Percentiles rank a stretch among this genome's conserved stretches.
phyloP scores from a whole-genome alignment of 1,140 invertebrate genomes.

The Tetragonula clypearis region DNA sequence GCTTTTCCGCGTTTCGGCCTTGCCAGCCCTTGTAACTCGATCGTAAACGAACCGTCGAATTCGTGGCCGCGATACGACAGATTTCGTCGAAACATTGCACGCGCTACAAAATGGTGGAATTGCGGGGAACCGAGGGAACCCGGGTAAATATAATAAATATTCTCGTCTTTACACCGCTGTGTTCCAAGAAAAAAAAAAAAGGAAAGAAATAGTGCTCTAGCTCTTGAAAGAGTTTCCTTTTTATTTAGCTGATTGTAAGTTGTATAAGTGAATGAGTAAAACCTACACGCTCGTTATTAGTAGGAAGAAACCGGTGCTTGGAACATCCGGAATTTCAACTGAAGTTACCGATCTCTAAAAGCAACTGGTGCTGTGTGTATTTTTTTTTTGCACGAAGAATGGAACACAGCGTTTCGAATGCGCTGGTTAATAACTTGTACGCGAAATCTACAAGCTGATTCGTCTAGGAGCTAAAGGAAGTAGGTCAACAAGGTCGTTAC shows the following conservation, averaged over 20 bases:
- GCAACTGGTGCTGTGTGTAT: too few relatives aligned
- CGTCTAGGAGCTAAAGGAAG: neutral
- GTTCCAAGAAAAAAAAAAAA: neutral
- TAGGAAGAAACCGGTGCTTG: too few relatives aligned
- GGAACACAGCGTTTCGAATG: neutral
- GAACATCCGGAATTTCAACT: too few relatives aligned
- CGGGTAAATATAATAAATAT: constrained; percentile 16
- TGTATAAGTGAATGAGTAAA: neutral
- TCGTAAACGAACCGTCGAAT: constrained; percentile 30
- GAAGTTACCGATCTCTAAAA: too few relatives aligned
- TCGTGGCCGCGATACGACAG: constrained; percentile 2
- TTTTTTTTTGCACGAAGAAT: too few relatives aligned
- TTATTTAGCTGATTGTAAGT: neutral
- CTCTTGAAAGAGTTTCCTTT: neutral
- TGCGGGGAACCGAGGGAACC: neutral
- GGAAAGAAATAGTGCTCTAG: neutral
- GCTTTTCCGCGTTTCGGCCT: constrained; percentile 2
- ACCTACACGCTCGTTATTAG: too few relatives aligned
- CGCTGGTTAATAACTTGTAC: neutral
- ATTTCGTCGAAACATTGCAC: neutral
- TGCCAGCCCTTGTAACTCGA: constrained; percentile 9
- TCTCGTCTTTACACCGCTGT: neutral
- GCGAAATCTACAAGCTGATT: neutral
- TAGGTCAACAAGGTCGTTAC: neutral
- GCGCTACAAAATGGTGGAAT: neutral